These are phyloP conservation scores for Drosophila meridionalis DNA, from an alignment of 2,888 invertebrate genomes.

Conservation along the genomic window DNA sequence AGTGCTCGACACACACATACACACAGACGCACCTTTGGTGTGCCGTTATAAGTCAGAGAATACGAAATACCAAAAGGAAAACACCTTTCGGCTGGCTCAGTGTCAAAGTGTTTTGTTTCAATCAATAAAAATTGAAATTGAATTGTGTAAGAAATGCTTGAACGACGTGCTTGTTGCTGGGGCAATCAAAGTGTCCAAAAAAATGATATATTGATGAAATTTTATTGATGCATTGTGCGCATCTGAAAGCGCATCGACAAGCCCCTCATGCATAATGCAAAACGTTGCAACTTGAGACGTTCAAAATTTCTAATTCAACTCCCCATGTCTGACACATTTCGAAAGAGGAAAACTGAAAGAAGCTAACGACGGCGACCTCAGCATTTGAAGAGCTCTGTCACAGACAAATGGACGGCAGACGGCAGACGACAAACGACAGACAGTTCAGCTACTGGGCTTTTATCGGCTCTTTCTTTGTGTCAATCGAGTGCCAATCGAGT, in stretches of 20 bases:
- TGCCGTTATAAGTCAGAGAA: conserved; percentile 44
- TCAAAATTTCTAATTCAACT: conserved; percentile 68
- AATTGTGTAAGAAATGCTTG: conserved; percentile 65
- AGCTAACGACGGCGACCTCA: conserved; percentile 10
- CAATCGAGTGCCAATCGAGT: conserved; percentile 51
- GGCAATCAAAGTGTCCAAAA: conserved; percentile 62
- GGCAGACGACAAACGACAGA: neutral
- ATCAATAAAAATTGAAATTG: conserved; percentile 41
- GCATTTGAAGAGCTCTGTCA: conserved; percentile 18
- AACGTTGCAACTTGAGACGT: conserved; percentile 64
- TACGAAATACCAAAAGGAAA: conserved; percentile 13
- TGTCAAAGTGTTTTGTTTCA: conserved; percentile 71
- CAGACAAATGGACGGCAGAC: conserved; percentile 9
- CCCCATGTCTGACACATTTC: conserved; percentile 48
- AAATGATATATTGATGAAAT: conserved; percentile 77
- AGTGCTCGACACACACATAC: conserved; percentile 10
- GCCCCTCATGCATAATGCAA: conserved; percentile 73
- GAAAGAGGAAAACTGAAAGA: conserved; percentile 15
- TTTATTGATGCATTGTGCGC: conserved; percentile 67
- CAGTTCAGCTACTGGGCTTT: conserved; percentile 68
- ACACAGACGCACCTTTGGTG: conserved; percentile 2
- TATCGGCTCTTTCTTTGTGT: conserved; percentile 27
- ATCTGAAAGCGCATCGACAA: conserved; percentile 55
- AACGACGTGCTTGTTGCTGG: conserved; percentile 23
- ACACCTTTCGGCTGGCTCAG: conserved; percentile 42